Evolutionary conservation across 1,140 invertebrate species (phyloP), one percentile per base, ranked within the genome.

Genomic region (Heliconius melpomene): DNA sequence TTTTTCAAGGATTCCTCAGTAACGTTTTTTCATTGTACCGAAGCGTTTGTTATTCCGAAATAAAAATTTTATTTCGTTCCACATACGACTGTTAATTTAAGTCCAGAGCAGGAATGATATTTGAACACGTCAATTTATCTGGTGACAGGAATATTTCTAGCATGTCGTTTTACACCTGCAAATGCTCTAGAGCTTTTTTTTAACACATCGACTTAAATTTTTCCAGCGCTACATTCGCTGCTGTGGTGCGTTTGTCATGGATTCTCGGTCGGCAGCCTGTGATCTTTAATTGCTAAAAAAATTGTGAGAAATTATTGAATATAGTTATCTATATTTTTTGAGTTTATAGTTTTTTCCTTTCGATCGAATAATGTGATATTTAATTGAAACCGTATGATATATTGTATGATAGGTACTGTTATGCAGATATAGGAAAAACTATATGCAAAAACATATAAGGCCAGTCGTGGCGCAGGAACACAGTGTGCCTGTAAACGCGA

Each of bases 41-140:
- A 77, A 72, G 72, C 46, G 79, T 50, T 78, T 79, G 75, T 66
- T 20, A 82, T 82, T 82, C 74, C 77, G 75, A 75, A 82, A 80
- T 79, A 75, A 75, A 77, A 84, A 82, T 84, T 82, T 84, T 36
- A 78, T 77, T 80, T 71, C 50, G 74, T 74, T 38, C 74, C 77
- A 50, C 54, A 38, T 71, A 75, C 79, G 83, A 79, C 72, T 79
- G 79, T 78, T 79, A 80, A 85, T 83, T 80, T 75, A 85, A 86
- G 84, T 71, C 82, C 82, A 54, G 82, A 71, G 75, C 75, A 78
- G 72, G 52, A 78, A 86, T 84, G 85, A 85, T 82, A 83, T 78
- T 80, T 72, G 76, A 79, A 74, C 79, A 70, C 57, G 77, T 79
- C 82, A 83, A 83, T 85, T 83, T 82, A 86, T 81, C 80, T 79